These are phyloP conservation scores for Leucania comma DNA, from an alignment of 2,888 invertebrate species.

Conservation along the genomic window DNA sequence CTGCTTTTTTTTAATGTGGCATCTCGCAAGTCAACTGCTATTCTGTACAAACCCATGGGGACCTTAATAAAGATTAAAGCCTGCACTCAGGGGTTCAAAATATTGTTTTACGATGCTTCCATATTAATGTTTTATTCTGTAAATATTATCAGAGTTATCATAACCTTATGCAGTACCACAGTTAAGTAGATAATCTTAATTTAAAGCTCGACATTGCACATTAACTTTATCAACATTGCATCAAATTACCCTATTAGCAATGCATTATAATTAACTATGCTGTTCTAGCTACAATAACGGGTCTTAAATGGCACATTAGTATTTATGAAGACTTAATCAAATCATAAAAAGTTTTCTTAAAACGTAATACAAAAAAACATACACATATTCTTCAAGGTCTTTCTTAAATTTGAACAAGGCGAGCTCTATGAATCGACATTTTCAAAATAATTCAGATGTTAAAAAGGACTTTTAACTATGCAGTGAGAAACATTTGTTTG, in stretches of 20 bases:
- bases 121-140: too few relatives aligned
- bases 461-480: slow-evolving; percentile 10
- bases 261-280: slow-evolving; percentile 27
- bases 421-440: neutral
- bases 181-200: slow-evolving; percentile 31
- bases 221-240: slow-evolving; percentile 55
- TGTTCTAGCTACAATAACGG: slow-evolving; percentile 24
- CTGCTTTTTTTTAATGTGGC: too few relatives aligned
- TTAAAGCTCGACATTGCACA: slow-evolving; percentile 18
- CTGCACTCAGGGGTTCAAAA: too few relatives aligned
- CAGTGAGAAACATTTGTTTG: slow-evolving; percentile 22
- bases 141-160: neutral
- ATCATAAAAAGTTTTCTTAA: slow-evolving; percentile 22
- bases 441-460: slow-evolving; percentile 27
- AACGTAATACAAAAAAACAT: neutral
- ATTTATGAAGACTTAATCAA: slow-evolving; percentile 25
- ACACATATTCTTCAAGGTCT: slow-evolving; percentile 26
- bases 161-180: slow-evolving; percentile 1
- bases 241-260: slow-evolving; percentile 44
- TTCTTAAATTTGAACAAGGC: neutral
- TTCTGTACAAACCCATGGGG: too few relatives aligned
- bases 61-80: too few relatives aligned
- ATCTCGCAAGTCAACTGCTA: too few relatives aligned
- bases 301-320: slow-evolving; percentile 27
- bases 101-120: too few relatives aligned